These are phyloP conservation scores for Calyptommatus sinebrachiatus DNA, from an alignment of 2,113 vertebrate genomes.

Conservation along the genomic window DNA sequence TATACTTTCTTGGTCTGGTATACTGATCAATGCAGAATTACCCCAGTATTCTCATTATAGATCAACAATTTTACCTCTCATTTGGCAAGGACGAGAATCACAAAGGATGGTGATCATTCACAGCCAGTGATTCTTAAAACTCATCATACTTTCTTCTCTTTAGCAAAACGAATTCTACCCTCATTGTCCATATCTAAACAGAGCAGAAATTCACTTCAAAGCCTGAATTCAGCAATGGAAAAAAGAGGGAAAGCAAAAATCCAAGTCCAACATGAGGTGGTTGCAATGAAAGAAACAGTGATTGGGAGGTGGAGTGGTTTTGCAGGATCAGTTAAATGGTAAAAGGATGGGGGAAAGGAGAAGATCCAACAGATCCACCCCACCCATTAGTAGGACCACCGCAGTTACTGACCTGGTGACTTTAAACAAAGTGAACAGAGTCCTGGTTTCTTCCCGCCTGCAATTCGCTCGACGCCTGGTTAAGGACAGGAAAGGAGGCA, in stretches of 20 bases:
- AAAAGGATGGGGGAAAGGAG: conserved; percentile 20
- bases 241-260: not conserved
- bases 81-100: not conserved
- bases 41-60: not conserved
- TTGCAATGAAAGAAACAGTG: conserved; percentile 3
- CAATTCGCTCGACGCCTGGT: conserved; percentile 77
- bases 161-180: not conserved
- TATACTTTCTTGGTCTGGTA: too few species aligned
- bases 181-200: fast-evolving
- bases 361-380: conserved; percentile 37
- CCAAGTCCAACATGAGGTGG: not conserved
- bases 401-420: conserved; percentile 78
- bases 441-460: conserved; percentile 80
- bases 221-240: not conserved
- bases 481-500: conserved; percentile 82
- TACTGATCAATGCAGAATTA: too few species aligned
- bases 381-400: conserved; percentile 50
- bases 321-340: conserved; percentile 2
- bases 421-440: conserved; percentile 83
- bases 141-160: not conserved
- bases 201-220: not conserved
- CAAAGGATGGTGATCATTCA: not conserved
- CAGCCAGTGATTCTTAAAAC: too few species aligned
- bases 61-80: not conserved
- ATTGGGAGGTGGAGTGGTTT: not conserved